These are phyloP conservation scores for Typhlichthys subterraneus DNA, from an alignment of 2,797 vertebrate species.

Conservation along the genomic window DNA sequence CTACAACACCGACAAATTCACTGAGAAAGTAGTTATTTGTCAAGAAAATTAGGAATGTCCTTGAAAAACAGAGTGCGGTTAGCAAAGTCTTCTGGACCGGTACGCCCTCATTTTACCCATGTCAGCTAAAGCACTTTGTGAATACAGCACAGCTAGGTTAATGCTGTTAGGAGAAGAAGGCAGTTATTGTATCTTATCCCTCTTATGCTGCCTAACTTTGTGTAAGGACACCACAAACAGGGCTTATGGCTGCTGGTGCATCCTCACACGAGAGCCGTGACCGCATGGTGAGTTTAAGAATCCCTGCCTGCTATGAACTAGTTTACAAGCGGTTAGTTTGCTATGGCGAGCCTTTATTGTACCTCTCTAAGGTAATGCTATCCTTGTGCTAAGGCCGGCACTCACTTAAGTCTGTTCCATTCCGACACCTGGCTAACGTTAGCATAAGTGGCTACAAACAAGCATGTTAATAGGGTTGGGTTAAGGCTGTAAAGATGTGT, in stretches of 20 bases:
- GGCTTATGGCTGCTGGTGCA: conserved; percentile 20
- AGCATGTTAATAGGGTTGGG: conserved; percentile 47
- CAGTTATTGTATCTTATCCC: conserved; percentile 7
- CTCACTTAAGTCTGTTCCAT: conserved; percentile 19
- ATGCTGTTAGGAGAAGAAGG: conserved; percentile 16
- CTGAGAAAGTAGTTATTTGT: conserved; percentile 19
- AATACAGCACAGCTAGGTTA: conserved; percentile 12
- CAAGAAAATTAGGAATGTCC: background rate
- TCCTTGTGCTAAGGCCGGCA: conserved; percentile 26
- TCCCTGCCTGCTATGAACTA: conserved; percentile 15
- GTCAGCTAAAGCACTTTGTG: conserved; percentile 43
- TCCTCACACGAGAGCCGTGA: conserved; percentile 24
- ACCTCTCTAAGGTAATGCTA: conserved; percentile 38
- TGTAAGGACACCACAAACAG: background rate
- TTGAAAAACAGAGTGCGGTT: conserved; percentile 9
- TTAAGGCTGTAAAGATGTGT: conserved; percentile 36
- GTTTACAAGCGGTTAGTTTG: conserved; percentile 10
- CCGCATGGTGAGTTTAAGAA: conserved; percentile 3
- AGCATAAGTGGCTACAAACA: conserved; percentile 50
- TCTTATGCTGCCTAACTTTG: conserved; percentile 14
- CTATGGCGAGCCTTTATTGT: conserved; percentile 3
- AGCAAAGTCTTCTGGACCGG: conserved; percentile 14
- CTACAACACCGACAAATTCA: conserved; percentile 45
- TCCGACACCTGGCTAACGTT: conserved; percentile 19
- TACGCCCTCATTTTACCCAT: conserved; percentile 19